A percentile compares a stretch with the other conserved stretches of the same genome.
Conservation (phyloP, 2,888 invertebrate genomes). For the Hirudinaria manillensis region DNA sequence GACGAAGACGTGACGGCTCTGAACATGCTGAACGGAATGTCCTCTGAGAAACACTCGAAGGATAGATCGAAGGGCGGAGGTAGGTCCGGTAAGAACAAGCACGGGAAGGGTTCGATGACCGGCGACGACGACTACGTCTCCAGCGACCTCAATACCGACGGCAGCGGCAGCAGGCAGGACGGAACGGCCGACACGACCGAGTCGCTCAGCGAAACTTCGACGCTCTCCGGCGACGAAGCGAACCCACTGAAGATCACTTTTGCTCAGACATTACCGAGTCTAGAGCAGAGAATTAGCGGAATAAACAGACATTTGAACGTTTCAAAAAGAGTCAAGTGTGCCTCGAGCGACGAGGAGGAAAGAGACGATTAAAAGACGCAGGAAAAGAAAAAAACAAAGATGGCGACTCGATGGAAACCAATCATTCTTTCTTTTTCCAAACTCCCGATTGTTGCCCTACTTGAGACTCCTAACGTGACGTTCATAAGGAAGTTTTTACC, state of each 20-base stretch:
- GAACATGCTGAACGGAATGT: neutral
- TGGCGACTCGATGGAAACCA: too few relatives aligned
- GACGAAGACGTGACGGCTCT: neutral
- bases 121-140: neutral
- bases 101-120: neutral
- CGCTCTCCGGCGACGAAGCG: neutral
- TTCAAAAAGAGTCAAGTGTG: neutral
- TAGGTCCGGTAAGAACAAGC: conserved; percentile 3
- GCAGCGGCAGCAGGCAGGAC: neutral
- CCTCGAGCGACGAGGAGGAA: neutral
- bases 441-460: too few relatives aligned
- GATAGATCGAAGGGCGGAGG: neutral
- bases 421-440: too few relatives aligned
- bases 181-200: neutral
- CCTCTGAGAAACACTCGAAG: conserved; percentile 2
- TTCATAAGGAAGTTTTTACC: too few relatives aligned
- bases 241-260: neutral
- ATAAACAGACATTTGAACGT: conserved; percentile 19
- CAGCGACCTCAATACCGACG: neutral
- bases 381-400: too few relatives aligned
- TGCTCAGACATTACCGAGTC: conserved; percentile 1
- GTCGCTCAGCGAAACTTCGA: neutral
- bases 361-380: too few relatives aligned
- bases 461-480: too few relatives aligned
- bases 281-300: conserved; percentile 10